These are phyloP conservation scores for Sphaeramia orbicularis DNA, from an alignment of 2,797 vertebrate genomes.

Conservation along the genomic window DNA sequence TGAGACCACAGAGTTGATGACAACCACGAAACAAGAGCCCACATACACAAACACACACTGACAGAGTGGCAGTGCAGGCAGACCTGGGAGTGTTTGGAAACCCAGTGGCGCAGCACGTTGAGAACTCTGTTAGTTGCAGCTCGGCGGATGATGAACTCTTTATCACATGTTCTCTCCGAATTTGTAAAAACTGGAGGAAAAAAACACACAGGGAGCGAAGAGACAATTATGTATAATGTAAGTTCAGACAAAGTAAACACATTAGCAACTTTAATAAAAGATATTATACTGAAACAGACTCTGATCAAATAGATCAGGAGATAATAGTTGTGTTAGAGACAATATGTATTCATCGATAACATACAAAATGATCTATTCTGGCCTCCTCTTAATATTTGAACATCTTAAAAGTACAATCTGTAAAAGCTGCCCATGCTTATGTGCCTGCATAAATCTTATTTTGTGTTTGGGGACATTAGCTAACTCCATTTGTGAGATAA, in stretches of 20 bases:
- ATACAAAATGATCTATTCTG: background rate
- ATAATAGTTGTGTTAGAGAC: background rate
- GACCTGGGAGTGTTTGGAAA: slow-evolving; percentile 98
- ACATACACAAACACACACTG: slow-evolving; percentile 17
- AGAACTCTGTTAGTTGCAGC: slow-evolving; percentile 96
- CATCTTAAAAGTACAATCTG: background rate
- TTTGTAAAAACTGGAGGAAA: slow-evolving; percentile 90
- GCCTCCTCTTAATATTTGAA: background rate
- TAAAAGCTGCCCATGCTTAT: background rate
- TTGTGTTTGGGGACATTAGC: no score
- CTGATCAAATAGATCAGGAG: no score
- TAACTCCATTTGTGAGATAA: no score
- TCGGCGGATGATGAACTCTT: slow-evolving; percentile 97
- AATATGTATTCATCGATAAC: background rate
- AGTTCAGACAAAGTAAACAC: background rate
- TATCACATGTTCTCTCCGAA: slow-evolving; percentile 94
- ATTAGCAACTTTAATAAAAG: background rate
- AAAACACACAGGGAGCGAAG: background rate
- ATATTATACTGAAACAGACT: background rate
- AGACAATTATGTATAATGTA: no score
- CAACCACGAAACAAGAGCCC: slow-evolving; percentile 9
- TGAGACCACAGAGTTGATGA: slow-evolving; percentile 67
- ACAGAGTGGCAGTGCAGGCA: slow-evolving; percentile 60
- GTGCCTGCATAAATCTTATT: no score
- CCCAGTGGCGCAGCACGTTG: slow-evolving; percentile 98